phyloP scores from a whole-genome alignment of 2,888 invertebrate species.

The Timema cristinae region DNA sequence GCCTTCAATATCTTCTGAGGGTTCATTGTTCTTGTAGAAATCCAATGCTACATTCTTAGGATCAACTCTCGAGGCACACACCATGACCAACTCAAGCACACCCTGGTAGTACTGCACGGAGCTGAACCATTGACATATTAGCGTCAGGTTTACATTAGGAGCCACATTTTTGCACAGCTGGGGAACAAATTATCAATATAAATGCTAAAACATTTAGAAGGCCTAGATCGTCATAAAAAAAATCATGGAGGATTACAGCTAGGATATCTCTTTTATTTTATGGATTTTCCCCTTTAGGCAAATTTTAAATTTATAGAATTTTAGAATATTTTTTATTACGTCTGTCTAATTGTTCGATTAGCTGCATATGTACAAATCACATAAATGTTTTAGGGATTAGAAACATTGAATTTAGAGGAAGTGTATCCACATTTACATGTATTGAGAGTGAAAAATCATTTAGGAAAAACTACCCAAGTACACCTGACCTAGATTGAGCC shows the following conservation, averaged over 20 bases:
- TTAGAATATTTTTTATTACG: no score
- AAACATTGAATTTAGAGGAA: no score
- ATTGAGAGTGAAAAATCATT: no score
- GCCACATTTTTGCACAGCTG: constrained; percentile 85
- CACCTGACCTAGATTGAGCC: no score
- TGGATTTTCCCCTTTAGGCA: no score
- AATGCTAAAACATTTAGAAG: neutral
- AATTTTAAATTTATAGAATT: no score
- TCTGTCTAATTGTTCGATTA: no score
- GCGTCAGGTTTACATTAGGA: constrained; percentile 76
- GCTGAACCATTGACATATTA: constrained; percentile 81
- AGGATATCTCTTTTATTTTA: no score
- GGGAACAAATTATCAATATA: neutral
- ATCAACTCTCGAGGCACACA: constrained; percentile 83
- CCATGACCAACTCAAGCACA: constrained; percentile 81
- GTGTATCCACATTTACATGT: no score
- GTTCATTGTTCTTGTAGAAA: constrained; percentile 81
- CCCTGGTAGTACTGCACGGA: constrained; percentile 79
- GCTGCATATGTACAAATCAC: no score
- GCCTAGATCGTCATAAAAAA: neutral
- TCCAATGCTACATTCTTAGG: constrained; percentile 83
- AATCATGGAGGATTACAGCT: neutral
- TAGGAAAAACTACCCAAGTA: no score
- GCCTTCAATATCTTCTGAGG: constrained; percentile 78
- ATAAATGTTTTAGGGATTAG: no score